These are phyloP conservation scores for Ichneumon xanthorius DNA, from an alignment of 2,888 invertebrate genomes.

Conservation along the genomic window DNA sequence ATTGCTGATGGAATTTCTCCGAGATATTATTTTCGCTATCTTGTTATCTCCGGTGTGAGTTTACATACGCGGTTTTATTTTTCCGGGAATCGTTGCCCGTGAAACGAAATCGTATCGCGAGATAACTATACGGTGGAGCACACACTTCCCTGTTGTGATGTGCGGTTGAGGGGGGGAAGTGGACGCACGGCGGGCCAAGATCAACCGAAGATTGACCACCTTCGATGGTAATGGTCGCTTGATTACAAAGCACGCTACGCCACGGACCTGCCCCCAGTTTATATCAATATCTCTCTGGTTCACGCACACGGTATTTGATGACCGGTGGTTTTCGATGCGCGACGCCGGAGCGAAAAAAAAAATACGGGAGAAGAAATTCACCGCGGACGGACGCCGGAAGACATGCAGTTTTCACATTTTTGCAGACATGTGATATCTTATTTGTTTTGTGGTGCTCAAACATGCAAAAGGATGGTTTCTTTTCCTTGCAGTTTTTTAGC, in stretches of 20 bases:
- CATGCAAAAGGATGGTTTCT: neutral
- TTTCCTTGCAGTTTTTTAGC: neutral
- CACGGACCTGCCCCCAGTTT: constrained; percentile 83
- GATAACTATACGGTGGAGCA: constrained; percentile 30
- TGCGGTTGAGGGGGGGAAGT: constrained; percentile 30
- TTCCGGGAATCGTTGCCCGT: constrained; percentile 30
- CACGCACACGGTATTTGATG: constrained; percentile 66
- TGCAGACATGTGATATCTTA: neutral
- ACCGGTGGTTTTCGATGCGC: constrained; percentile 9
- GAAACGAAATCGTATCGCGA: constrained; percentile 29
- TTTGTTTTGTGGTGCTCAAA: neutral
- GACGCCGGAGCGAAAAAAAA: constrained; percentile 1
- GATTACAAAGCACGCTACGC: constrained; percentile 83
- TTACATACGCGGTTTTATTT: constrained; percentile 38
- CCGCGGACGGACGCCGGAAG: neutral
- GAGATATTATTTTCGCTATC: constrained; percentile 48
- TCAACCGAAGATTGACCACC: constrained; percentile 82
- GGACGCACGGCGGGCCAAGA: constrained; percentile 68
- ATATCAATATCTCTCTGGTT: constrained; percentile 83
- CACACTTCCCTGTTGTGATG: neutral
- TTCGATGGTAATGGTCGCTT: constrained; percentile 82
- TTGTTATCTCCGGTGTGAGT: constrained; percentile 32
- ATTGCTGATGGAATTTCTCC: constrained; percentile 8
- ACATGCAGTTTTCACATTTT: neutral
- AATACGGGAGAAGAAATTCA: neutral